Evolutionary conservation across 1,140 invertebrate species (phyloP).

Genomic region (Drosophila bocki): DNA sequence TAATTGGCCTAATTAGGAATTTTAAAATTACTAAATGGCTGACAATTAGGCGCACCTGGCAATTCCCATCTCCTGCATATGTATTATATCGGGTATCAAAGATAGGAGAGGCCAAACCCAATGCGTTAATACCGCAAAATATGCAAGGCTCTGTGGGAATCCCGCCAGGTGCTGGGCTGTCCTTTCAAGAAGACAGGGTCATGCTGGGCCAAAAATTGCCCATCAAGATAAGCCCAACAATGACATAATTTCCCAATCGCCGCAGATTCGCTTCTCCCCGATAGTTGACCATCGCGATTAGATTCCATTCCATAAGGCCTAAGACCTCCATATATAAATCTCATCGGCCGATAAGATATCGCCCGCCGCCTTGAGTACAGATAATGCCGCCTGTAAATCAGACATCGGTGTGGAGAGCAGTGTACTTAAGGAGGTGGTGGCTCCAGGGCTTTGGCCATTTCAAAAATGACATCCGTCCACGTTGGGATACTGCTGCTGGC

Average conservation of each 20-base stretch:
- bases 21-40: slow-evolving; percentile 1
- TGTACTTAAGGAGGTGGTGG: slow-evolving; percentile 13
- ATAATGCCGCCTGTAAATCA: slow-evolving; percentile 25
- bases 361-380: slow-evolving; percentile 5
- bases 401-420: neutral
- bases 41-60: slow-evolving; percentile 4
- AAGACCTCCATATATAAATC: slow-evolving; percentile 14
- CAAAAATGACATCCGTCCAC: slow-evolving; percentile 15
- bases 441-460: slow-evolving; percentile 9
- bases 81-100: neutral
- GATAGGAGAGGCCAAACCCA: neutral
- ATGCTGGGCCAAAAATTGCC: neutral
- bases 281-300: slow-evolving; percentile 1
- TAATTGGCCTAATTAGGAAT: slow-evolving; percentile 3
- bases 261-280: neutral
- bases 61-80: neutral
- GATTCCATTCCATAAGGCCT: neutral
- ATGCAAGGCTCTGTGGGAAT: slow-evolving; percentile 1
- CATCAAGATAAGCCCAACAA: slow-evolving; percentile 21
- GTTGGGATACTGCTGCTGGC: slow-evolving; percentile 13
- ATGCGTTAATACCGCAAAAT: neutral
- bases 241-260: slow-evolving; percentile 24
- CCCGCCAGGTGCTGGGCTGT: neutral
- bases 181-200: neutral
- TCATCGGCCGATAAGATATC: slow-evolving; percentile 11